Percentiles rank a stretch among this genome's conserved stretches.
Evolutionary conservation across 1,140 invertebrate species (phyloP).

Genomic region (Lepidurus packardi): DNA sequence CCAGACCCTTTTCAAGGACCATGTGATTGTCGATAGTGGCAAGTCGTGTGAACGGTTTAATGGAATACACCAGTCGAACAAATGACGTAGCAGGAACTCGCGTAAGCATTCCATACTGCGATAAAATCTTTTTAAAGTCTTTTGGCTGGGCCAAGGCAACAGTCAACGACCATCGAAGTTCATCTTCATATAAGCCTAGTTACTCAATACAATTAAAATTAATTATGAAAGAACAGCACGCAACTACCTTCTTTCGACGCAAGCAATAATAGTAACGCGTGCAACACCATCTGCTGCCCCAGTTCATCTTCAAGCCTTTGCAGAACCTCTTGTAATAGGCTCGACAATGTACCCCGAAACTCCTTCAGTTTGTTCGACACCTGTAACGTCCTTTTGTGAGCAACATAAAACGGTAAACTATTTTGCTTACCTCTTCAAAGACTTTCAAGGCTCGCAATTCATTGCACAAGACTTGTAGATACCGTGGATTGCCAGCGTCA

Average conservation of each 20-base stretch:
- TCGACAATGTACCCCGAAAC: slow-evolving; percentile 43
- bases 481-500: slow-evolving; percentile 45
- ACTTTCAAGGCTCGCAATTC: slow-evolving; percentile 46
- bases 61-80: background rate
- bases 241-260: slow-evolving; percentile 40
- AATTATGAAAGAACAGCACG: background rate
- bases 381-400: background rate
- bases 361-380: slow-evolving; percentile 28
- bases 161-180: background rate
- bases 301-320: slow-evolving; percentile 42
- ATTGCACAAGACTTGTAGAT: slow-evolving; percentile 47
- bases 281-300: slow-evolving; percentile 40
- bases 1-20: background rate
- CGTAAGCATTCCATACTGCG: background rate
- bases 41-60: background rate
- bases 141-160: background rate
- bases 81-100: background rate
- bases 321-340: slow-evolving; percentile 43
- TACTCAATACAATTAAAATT: background rate
- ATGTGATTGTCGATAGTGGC: slow-evolving; percentile 33
- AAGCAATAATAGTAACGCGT: slow-evolving; percentile 41
- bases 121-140: background rate
- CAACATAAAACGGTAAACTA: background rate
- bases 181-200: slow-evolving; percentile 4
- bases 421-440: slow-evolving; percentile 44